Conservation (phyloP, 2,797 vertebrate genomes). For the Fundulus diaphanus region DNA sequence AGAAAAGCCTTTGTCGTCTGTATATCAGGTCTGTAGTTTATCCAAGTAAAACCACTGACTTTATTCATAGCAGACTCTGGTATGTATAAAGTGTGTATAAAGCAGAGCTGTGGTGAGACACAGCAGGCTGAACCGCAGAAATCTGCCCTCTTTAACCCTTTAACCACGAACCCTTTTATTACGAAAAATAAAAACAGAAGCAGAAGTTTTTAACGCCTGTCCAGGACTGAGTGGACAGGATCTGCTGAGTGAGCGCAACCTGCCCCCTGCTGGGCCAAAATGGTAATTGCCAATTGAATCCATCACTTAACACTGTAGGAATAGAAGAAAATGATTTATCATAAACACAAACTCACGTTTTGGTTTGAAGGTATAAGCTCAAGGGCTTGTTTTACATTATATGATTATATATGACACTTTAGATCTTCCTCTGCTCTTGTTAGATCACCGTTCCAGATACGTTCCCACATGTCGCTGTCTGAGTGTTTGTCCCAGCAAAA, state of each 20-base stretch:
- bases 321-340: neutral
- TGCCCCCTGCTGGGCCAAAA: slow-evolving; percentile 56
- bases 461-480: slow-evolving; percentile 24
- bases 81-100: slow-evolving; percentile 42
- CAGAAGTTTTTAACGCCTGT: slow-evolving; percentile 2
- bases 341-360: neutral
- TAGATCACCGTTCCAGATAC: neutral
- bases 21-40: slow-evolving; percentile 5
- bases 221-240: neutral
- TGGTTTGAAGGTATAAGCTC: neutral
- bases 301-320: neutral
- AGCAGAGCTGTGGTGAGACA: slow-evolving; percentile 38
- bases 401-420: neutral
- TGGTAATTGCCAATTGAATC: neutral
- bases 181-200: neutral
- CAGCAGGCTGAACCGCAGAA: slow-evolving; percentile 19
- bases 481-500: slow-evolving; percentile 16
- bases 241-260: slow-evolving; percentile 16
- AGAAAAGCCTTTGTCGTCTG: slow-evolving; percentile 1
- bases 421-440: neutral
- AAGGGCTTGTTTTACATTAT: neutral
- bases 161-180: too few relatives aligned
- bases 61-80: slow-evolving; percentile 50
- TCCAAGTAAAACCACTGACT: slow-evolving; percentile 29
- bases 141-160: slow-evolving; percentile 33